A percentile compares a stretch with the other conserved stretches of the same genome.
phyloP scores from a whole-genome alignment of 1,140 invertebrate species.

The Eumeta japonica region DNA sequence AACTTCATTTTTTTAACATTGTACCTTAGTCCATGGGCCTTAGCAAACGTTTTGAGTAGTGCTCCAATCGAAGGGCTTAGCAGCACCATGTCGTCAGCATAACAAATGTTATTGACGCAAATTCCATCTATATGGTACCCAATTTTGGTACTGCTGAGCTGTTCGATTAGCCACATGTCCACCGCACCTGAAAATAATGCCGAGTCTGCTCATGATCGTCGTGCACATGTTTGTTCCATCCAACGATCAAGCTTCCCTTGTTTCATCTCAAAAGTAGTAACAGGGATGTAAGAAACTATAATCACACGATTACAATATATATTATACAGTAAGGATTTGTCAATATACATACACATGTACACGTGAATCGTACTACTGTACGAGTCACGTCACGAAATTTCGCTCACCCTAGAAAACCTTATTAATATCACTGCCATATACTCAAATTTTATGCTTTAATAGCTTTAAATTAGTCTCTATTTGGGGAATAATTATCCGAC shows the following conservation, averaged over 20 bases:
- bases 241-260: not conserved
- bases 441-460: not conserved
- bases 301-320: not conserved
- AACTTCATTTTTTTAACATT: conserved; percentile 4
- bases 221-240: not conserved
- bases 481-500: not conserved
- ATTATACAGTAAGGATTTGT: not conserved
- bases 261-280: not conserved
- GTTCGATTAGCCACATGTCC: not conserved
- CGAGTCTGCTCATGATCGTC: not conserved
- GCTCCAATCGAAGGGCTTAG: not conserved
- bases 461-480: not conserved
- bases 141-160: conserved; percentile 1
- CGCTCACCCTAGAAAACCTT: not conserved
- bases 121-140: not conserved
- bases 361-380: not conserved
- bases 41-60: not conserved
- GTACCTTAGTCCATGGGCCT: conserved; percentile 6
- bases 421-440: too few species aligned
- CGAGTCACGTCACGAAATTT: not conserved
- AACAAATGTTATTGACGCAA: conserved; percentile 6
- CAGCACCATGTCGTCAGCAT: conserved; percentile 6
- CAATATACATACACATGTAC: not conserved
- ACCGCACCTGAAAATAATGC: not conserved
- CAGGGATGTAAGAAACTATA: not conserved